Conservation (phyloP, 2,113 vertebrate species). For the Atrichornis clamosus region DNA sequence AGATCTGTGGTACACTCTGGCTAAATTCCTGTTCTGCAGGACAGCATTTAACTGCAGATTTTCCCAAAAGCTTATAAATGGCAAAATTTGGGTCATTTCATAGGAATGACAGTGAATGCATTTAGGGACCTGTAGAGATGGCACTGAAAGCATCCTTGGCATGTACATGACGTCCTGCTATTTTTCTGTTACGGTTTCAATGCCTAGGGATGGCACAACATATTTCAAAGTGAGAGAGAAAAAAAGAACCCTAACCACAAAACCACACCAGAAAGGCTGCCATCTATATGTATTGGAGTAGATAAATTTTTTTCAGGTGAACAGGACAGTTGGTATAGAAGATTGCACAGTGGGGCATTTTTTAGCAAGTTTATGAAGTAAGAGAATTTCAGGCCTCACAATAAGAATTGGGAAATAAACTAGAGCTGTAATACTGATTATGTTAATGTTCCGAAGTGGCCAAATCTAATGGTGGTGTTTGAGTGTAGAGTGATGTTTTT, state of each 20-base stretch:
- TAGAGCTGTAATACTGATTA: not conserved
- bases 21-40: not conserved
- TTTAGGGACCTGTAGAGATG: constrained; percentile 28
- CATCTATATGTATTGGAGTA: not conserved
- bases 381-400: not conserved
- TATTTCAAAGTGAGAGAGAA: not conserved
- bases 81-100: not conserved
- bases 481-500: not conserved
- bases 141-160: not conserved
- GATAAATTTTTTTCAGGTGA: not conserved
- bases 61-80: not conserved
- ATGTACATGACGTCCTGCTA: not conserved
- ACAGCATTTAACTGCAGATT: not conserved
- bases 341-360: not conserved
- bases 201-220: not conserved
- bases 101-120: not conserved
- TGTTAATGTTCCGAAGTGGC: not conserved
- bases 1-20: not conserved
- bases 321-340: accelerated
- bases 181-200: not conserved
- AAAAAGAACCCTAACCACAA: not conserved
- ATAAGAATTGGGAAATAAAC: not conserved
- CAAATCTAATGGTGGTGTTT: not conserved
- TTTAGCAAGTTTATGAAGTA: not conserved
- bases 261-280: not conserved